A percentile compares a stretch with the other conserved stretches of the same genome.
Conservation (phyloP, 2,888 invertebrate species). For the Machimus atricapillus region DNA sequence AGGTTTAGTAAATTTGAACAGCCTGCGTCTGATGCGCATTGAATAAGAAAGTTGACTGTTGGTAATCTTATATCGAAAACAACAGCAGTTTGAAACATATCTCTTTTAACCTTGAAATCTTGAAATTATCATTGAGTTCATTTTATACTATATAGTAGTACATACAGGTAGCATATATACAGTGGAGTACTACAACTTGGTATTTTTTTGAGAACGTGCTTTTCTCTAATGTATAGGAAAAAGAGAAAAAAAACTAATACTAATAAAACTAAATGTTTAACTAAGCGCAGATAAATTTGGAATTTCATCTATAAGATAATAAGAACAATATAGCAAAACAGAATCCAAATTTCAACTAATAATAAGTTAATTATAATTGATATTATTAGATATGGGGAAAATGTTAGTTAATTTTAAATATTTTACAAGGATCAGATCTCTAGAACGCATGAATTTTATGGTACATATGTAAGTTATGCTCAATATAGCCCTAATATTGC, state of each 20-base stretch:
- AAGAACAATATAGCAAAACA: background rate
- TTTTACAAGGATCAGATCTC: too few species aligned
- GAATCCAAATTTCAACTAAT: background rate
- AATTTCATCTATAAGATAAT: background rate
- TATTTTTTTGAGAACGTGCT: too few species aligned
- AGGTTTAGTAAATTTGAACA: background rate
- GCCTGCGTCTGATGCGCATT: background rate
- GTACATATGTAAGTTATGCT: too few species aligned
- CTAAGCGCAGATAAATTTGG: background rate
- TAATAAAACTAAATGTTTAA: background rate
- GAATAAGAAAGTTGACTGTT: background rate
- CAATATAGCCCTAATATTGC: too few species aligned
- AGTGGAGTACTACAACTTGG: too few species aligned
- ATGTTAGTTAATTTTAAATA: too few species aligned
- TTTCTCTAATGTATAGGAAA: background rate
- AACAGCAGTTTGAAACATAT: background rate
- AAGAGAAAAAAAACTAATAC: background rate
- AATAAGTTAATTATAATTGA: background rate
- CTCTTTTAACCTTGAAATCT: background rate
- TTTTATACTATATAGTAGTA: background rate
- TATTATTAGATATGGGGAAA: too few species aligned
- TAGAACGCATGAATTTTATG: too few species aligned
- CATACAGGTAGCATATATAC: background rate
- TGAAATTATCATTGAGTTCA: background rate
- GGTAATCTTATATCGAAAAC: background rate